These are phyloP conservation scores for Drosophila leonis DNA, from an alignment of 2,888 invertebrate genomes.

Conservation along the genomic window DNA sequence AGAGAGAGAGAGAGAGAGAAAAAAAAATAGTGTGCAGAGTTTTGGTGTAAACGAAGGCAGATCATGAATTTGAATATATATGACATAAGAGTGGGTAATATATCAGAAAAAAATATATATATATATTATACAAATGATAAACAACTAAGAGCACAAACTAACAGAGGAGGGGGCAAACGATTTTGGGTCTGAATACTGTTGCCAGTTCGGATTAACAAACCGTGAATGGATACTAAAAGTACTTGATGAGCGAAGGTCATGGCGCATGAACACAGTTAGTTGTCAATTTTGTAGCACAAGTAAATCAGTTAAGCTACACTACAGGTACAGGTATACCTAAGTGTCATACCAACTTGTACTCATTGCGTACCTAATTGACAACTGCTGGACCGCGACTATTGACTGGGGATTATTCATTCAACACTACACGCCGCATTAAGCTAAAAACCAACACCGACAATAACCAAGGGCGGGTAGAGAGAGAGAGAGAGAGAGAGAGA, in stretches of 20 bases:
- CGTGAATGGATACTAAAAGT: slow-evolving; percentile 10
- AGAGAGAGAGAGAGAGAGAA: not conserved
- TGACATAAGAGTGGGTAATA: slow-evolving; percentile 15
- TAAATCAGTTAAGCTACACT: not conserved
- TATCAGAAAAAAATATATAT: not conserved
- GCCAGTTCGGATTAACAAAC: slow-evolving; percentile 24
- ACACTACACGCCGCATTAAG: slow-evolving; percentile 54
- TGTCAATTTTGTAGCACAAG: slow-evolving; percentile 18
- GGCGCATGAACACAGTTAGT: slow-evolving; percentile 5
- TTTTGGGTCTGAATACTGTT: not conserved
- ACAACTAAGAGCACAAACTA: slow-evolving; percentile 31
- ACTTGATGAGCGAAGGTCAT: slow-evolving; percentile 27
- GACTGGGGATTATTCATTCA: slow-evolving; percentile 39
- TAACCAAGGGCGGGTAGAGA: slow-evolving; percentile 45
- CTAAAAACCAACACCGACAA: slow-evolving; percentile 71
- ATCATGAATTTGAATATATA: slow-evolving; percentile 30
- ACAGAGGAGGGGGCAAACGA: slow-evolving; percentile 8
- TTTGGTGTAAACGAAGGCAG: slow-evolving; percentile 32
- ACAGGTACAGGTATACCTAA: not conserved
- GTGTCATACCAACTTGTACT: slow-evolving; percentile 22
- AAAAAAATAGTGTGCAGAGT: slow-evolving; percentile 44
- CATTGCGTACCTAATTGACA: slow-evolving; percentile 39
- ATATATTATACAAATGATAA: slow-evolving; percentile 32
- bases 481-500: slow-evolving; percentile 23
- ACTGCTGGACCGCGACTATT: slow-evolving; percentile 20